Conservation (phyloP, 2,113 vertebrate species). For the Mesocricetus auratus region DNA sequence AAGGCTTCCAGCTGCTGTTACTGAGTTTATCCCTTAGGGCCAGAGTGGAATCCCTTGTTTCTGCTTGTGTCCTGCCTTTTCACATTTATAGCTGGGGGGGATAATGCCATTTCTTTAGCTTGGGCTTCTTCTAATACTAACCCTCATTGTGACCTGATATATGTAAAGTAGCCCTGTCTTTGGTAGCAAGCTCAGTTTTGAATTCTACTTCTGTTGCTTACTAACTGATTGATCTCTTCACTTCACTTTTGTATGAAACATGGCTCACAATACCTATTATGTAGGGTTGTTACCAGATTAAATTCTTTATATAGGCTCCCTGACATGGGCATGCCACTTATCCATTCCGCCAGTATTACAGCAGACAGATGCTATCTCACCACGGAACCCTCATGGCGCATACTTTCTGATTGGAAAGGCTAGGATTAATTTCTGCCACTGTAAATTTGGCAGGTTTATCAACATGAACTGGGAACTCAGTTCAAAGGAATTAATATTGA, state of each 20-base stretch:
- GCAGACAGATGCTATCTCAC: neutral
- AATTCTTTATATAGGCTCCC: constrained; percentile 31
- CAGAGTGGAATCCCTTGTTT: constrained; percentile 24
- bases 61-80: neutral
- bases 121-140: constrained; percentile 48
- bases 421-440: neutral
- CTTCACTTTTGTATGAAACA: constrained; percentile 55
- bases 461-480: neutral
- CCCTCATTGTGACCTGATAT: neutral
- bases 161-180: constrained; percentile 15
- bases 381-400: neutral
- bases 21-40: constrained; percentile 12
- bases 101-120: constrained; percentile 45
- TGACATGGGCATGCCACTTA: neutral
- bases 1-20: constrained; percentile 83
- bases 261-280: constrained; percentile 14
- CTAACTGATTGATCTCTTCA: constrained; percentile 3
- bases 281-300: constrained; percentile 9
- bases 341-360: neutral
- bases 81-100: neutral
- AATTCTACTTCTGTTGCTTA: constrained; percentile 55
- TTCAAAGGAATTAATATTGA: neutral
- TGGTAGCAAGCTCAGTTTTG: constrained; percentile 29
- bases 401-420: neutral
- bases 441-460: neutral